Base-by-base conservation (phyloP, 1,140 invertebrate species). In the Hydropsyche tenuis region DNA sequence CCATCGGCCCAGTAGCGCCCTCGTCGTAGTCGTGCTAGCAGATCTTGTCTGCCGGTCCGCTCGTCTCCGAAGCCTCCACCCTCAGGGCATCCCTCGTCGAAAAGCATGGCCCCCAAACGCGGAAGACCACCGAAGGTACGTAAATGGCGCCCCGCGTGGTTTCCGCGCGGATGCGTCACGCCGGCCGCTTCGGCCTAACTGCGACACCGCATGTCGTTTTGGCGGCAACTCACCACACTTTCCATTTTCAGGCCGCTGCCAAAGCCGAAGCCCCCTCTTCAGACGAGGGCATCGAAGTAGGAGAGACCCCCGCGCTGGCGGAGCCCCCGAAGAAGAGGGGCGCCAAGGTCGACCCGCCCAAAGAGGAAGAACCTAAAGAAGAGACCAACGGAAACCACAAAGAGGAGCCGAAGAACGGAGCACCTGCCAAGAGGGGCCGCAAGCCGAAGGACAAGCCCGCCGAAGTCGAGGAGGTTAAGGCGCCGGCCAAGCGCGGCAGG, bases 371-470 rank as follows among this genome's bases (percentile, higher is more conserved):
- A 18, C 25, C 20, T 9, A 22, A 6, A 5, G 6, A 6, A 63
- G 48, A 12, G 60, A 64, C 20, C 46, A 48, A 14, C 46, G n/a
- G n/a, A 3, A 16, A 51, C 53, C 30, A 4, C 51, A 65, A 75
- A 62, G 70, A 37, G 12, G 37, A 48, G 6, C 12, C 45, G 1
- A 73, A 71, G 51, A 76, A 73, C 30, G 73, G 53, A 70, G 69
- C 18, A 23, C 56, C 27, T 25, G 42, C 69, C 25, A 77, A 77
- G 27, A 66, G 75, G 60, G 75, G 72, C 2, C 53, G 63, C 43
- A 71, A 62, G 25, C 45, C 66, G 11, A 65, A 63, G 12, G 69
- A 53, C 25, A 71, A 62, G 48, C 45, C 66, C 18, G 51, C 45
- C 6, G 69, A 53, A 9, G 48, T 7, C 14, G 48, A 9, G 1